Evolutionary conservation across 2,888 invertebrate species (phyloP), one percentile per base, ranked within the genome.

Genomic region (Oscheius sp.): DNA sequence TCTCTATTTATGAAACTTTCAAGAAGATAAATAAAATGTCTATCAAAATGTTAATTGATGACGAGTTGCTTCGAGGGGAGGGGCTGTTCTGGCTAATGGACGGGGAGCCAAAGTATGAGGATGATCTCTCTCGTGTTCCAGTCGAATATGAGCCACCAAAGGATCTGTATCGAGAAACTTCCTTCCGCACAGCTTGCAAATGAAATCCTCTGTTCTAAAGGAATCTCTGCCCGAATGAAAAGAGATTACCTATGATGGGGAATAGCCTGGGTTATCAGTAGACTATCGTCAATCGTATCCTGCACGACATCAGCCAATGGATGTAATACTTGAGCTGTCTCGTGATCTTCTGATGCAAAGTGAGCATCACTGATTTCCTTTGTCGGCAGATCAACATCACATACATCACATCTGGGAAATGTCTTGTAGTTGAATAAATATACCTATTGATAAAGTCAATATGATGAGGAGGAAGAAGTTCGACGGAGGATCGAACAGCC

Each of bases 341-440:
- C 77, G 63, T 77, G 77, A 69, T 77, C 77, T 28, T 77, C 77
- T 44, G 75, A 75, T 22, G 70, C 68, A 38, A 75, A 75, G 38
- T 77, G 77, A 0, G 45, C 61, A 22, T 74, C 72, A 20, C 71
- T 71, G 44, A 47, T 26, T 9, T 59, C 33, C 22, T 70, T 68
- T 36, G 72, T 65, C 44, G 64, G 50, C 22, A 77, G 64, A 22
- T 73, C 71, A 9, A 74, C 68, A 33, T 75, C 75, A 54, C 77
- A 77, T 22, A 77, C 66, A 20, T 73, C 70, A 24, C 77, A 77
- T 51, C 73, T 33, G 30, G n/a, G n/a, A 6, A 41, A 12, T 17
- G 41, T 4, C 5, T 12, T 41, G 20, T 17, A 30, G 36, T 5
- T 20, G 28, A 32, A 51, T 17, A 30, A 24, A 51, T 6, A 20